Evolutionary conservation across 2,113 vertebrate species (phyloP).

Genomic region (Clarias gariepinus): DNA sequence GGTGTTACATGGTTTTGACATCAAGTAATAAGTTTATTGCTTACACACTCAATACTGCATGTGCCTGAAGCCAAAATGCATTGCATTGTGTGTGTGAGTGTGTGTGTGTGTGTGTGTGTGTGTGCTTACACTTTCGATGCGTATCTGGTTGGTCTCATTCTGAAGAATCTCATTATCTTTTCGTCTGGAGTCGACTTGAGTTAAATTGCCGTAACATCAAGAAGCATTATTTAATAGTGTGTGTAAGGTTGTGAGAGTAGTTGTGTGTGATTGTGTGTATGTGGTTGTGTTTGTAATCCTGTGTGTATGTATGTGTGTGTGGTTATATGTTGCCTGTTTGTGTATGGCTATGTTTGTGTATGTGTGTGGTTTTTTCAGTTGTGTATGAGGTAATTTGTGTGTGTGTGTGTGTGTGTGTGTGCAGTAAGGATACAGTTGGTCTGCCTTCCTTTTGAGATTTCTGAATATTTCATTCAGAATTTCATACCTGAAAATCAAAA

Average conservation of each 20-base stretch:
- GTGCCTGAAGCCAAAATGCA: not conserved
- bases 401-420: not conserved
- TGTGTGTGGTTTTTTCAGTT: not conserved
- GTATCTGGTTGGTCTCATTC: constrained; percentile 46
- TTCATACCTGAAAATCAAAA: constrained; percentile 48
- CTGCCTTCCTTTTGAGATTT: constrained; percentile 51
- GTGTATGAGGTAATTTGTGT: not conserved
- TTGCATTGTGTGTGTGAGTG: not conserved
- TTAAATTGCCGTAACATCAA: not conserved
- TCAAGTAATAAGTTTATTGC: not conserved
- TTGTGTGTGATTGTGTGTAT: too few species aligned
- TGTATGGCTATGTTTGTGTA: not conserved
- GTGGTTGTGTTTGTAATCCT: not conserved
- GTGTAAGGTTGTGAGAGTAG: not conserved
- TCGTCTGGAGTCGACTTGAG: constrained; percentile 48
- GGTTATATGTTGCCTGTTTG: not conserved
- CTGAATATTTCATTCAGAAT: constrained; percentile 49
- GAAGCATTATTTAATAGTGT: not conserved
- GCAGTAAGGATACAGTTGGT: constrained; percentile 57
- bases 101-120: constrained; percentile 10
- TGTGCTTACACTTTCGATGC: constrained; percentile 57
- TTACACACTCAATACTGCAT: not conserved
- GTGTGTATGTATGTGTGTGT: too few species aligned
- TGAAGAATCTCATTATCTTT: constrained; percentile 58
- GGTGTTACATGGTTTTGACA: not conserved